phyloP scores from a whole-genome alignment of 2,888 invertebrate species.

The Dugesia japonica region DNA sequence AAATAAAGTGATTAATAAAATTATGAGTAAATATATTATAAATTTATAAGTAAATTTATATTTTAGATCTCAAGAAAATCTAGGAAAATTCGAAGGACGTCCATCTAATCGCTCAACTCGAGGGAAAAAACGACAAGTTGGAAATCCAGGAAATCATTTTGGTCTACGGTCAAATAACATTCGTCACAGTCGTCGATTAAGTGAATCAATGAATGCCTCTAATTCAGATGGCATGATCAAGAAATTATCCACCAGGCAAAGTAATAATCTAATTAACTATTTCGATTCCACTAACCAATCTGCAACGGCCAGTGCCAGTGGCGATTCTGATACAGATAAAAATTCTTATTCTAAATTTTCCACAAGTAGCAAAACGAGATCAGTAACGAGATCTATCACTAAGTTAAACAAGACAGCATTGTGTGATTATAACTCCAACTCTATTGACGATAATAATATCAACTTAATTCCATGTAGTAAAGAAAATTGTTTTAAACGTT shows the following conservation, averaged over 20 bases:
- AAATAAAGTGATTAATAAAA: too few species aligned
- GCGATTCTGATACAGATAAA: background rate
- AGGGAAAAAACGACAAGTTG: background rate
- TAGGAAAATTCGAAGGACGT: background rate
- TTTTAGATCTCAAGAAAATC: background rate
- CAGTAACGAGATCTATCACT: background rate
- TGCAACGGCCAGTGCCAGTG: background rate
- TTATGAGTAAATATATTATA: too few species aligned
- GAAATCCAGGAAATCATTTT: constrained; percentile 8
- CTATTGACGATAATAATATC: background rate
- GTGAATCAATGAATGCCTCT: background rate
- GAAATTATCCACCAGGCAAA: background rate
- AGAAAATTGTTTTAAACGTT: constrained; percentile 21
- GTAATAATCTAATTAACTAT: background rate
- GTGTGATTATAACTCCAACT: constrained; percentile 9
- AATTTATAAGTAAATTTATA: too few species aligned
- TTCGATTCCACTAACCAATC: background rate
- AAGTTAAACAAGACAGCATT: background rate
- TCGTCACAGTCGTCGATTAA: constrained; percentile 16
- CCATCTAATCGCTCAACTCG: background rate
- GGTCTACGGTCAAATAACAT: background rate
- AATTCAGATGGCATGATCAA: background rate
- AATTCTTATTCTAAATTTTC: background rate
- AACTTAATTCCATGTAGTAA: constrained; percentile 20
- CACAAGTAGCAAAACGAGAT: background rate